phyloP scores from a whole-genome alignment of 2,888 invertebrate genomes.

The Eucera pruinosa region DNA sequence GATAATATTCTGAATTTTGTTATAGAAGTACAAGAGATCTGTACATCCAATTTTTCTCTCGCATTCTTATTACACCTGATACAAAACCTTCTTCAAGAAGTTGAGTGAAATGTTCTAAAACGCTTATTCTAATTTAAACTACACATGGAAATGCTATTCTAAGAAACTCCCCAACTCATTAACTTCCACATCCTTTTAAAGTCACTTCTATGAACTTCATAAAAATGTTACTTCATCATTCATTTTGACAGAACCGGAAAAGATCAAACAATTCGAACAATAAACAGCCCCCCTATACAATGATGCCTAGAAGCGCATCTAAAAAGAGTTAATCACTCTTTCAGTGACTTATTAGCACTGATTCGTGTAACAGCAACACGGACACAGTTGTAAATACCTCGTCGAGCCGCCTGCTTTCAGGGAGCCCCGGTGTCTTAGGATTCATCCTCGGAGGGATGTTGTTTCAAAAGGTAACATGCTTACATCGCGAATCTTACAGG shows the following conservation, averaged over 20 bases:
- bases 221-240: neutral
- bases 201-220: neutral
- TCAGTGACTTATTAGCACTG: conserved; percentile 29
- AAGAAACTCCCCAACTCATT: neutral
- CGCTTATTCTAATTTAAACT: neutral
- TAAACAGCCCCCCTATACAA: neutral
- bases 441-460: conserved; percentile 8
- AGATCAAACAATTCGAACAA: neutral
- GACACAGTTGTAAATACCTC: conserved; percentile 6
- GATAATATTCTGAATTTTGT: too few species aligned
- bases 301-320: neutral
- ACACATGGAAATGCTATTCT: too few species aligned
- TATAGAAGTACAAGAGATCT: too few species aligned
- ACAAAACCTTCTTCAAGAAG: neutral
- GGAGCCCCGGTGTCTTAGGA: conserved; percentile 20
- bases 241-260: neutral
- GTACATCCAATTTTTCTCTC: too few species aligned
- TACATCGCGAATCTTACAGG: conserved; percentile 23
- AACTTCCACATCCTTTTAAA: neutral
- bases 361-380: neutral
- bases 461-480: conserved; percentile 48
- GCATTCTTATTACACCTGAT: too few species aligned
- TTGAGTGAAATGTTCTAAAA: too few species aligned
- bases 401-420: conserved; percentile 13
- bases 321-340: conserved; percentile 46